A percentile compares a stretch with the other conserved stretches of the same genome.
phyloP scores from a whole-genome alignment of 2,113 vertebrate species.

The Panurus biarmicus region DNA sequence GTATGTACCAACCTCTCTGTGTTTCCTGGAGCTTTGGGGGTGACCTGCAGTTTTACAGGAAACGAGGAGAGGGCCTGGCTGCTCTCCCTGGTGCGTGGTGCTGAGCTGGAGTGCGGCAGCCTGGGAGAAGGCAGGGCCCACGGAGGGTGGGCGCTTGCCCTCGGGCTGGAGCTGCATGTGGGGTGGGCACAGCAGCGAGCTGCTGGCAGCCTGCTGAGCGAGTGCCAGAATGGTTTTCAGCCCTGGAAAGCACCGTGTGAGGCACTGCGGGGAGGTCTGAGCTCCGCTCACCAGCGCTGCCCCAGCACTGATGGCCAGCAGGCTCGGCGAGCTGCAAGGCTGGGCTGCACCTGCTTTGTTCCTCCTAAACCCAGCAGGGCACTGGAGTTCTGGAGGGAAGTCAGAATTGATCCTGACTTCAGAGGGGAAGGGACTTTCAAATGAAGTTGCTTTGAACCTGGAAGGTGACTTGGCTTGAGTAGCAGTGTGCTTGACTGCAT shows the following conservation, averaged over 20 bases:
- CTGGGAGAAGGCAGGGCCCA: not conserved
- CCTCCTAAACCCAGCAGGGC: not conserved
- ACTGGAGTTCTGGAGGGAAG: not conserved
- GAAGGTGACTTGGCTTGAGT: not conserved
- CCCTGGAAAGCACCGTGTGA: not conserved
- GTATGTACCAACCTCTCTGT: not conserved
- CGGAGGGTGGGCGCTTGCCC: not conserved
- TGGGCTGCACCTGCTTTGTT: not conserved
- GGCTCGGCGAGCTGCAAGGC: rapidly evolving
- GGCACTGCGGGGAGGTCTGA: not conserved
- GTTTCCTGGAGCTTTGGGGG: not conserved
- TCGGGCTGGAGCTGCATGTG: not conserved
- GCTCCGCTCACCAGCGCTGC: not conserved
- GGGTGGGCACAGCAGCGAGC: not conserved
- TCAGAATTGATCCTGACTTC: not conserved
- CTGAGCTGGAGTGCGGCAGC: not conserved
- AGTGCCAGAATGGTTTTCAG: not conserved
- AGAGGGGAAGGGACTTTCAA: not conserved
- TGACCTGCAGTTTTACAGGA: not conserved
- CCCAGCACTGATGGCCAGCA: rapidly evolving
- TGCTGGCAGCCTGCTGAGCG: not conserved
- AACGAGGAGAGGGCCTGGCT: not conserved
- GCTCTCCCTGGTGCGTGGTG: rapidly evolving
- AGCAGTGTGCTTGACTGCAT: not conserved
- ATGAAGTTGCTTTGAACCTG: not conserved